phyloP scores from a whole-genome alignment of 2,888 invertebrate species.

The Heliconius charithonia region DNA sequence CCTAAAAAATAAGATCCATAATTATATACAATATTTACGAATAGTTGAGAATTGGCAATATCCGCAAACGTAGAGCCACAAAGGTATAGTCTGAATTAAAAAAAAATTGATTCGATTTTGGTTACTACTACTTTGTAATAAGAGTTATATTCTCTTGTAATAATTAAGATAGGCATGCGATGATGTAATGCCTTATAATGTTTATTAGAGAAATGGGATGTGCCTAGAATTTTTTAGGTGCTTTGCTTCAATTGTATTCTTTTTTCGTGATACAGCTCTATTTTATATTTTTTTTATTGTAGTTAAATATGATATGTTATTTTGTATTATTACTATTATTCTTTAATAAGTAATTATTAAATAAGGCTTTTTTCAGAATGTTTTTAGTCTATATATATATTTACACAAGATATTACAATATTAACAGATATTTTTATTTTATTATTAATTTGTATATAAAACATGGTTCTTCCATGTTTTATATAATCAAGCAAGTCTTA shows the following conservation, averaged over 20 bases:
- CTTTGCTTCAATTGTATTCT: neutral
- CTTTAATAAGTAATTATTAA: neutral
- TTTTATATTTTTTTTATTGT: too few species aligned
- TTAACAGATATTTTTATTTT: too few species aligned
- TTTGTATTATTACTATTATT: too few species aligned
- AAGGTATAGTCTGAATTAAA: conserved; percentile 35
- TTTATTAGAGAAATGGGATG: conserved; percentile 74
- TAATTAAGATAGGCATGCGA: conserved; percentile 41
- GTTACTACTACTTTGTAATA: neutral
- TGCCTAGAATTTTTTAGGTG: conserved; percentile 66
- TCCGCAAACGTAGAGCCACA: conserved; percentile 47
- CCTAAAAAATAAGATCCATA: conserved; percentile 42
- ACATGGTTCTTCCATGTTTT: too few species aligned
- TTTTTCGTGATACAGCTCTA: neutral
- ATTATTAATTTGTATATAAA: neutral
- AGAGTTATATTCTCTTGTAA: conserved; percentile 28
- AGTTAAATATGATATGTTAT: too few species aligned
- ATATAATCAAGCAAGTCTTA: too few species aligned
- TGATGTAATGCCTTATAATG: conserved; percentile 77
- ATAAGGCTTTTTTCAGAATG: neutral
- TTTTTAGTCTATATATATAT: neutral
- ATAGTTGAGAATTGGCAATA: conserved; percentile 49
- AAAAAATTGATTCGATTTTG: conserved; percentile 36
- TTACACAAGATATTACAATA: neutral
- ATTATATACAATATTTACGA: conserved; percentile 46